phyloP scores from a whole-genome alignment of 2,113 vertebrate species.

The Cacatua alba region DNA sequence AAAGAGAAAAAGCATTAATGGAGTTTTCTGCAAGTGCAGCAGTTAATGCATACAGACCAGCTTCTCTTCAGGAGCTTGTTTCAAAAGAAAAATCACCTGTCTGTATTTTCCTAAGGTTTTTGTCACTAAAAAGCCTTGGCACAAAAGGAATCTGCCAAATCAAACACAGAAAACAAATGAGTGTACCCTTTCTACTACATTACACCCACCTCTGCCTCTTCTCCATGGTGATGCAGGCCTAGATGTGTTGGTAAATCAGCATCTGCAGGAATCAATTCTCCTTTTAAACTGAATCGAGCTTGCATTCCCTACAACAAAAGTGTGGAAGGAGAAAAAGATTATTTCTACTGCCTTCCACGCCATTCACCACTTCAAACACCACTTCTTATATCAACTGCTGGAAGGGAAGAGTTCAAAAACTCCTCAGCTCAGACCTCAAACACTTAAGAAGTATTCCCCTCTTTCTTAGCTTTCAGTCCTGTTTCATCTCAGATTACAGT shows the following conservation, averaged over 20 bases:
- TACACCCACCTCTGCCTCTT: slow-evolving; percentile 90
- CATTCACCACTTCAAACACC: neutral
- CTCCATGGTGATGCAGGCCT: slow-evolving; percentile 96
- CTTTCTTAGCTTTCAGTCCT: neutral
- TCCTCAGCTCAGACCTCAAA: neutral
- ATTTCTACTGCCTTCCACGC: neutral
- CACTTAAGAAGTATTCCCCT: neutral
- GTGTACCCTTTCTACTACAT: neutral
- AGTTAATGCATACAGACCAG: neutral
- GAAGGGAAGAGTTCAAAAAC: neutral
- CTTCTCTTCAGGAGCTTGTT: neutral
- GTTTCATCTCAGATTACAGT: neutral
- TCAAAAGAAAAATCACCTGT: neutral
- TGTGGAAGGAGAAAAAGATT: neutral
- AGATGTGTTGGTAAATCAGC: slow-evolving; percentile 91
- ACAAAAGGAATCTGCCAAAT: neutral
- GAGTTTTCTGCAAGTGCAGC: neutral
- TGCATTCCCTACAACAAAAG: slow-evolving; percentile 86
- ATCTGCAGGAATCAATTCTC: slow-evolving; percentile 84
- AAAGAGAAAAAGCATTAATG: neutral
- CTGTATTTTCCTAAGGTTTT: neutral
- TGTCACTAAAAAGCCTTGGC: neutral
- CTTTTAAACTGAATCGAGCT: slow-evolving; percentile 91
- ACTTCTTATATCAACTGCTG: neutral
- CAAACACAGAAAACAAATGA: neutral